These are phyloP conservation scores for Liopterus haemorrhoidalis DNA, from an alignment of 2,888 invertebrate species.

Conservation along the genomic window DNA sequence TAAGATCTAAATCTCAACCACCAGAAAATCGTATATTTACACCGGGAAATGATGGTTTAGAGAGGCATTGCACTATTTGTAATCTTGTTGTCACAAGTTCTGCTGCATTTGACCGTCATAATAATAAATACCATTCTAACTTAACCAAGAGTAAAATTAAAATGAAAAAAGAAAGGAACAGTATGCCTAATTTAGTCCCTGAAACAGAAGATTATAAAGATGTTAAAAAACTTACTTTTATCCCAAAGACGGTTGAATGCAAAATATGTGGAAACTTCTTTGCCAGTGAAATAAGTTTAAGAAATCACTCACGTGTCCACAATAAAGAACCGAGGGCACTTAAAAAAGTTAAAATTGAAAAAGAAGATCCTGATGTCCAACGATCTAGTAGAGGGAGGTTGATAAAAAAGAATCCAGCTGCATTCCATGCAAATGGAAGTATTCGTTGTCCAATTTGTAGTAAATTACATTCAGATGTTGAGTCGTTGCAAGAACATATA, in stretches of 20 bases:
- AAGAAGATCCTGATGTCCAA: constrained; percentile 4
- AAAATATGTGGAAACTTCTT: constrained; percentile 51
- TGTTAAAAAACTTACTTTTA: constrained; percentile 43
- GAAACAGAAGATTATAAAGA: constrained; percentile 45
- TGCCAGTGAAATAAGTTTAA: constrained; percentile 37
- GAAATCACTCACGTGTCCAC: constrained; percentile 35
- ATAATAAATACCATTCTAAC: too few relatives aligned
- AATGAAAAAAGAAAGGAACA: constrained; percentile 2
- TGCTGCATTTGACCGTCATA: constrained; percentile 1
- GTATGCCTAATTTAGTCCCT: constrained; percentile 41
- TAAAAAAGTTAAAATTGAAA: constrained; percentile 2
- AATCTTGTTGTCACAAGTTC: neutral
- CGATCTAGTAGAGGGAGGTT: too few relatives aligned
- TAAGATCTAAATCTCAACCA: neutral
- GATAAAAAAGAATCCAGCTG: too few relatives aligned
- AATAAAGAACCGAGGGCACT: neutral
- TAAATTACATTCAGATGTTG: too few relatives aligned
- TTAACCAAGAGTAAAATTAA: too few relatives aligned
- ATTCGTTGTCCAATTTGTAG: constrained; percentile 1
- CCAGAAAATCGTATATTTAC: neutral
- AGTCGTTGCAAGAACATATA: too few relatives aligned
- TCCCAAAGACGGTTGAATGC: constrained; percentile 52
- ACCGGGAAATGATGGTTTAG: constrained; percentile 4
- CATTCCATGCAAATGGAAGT: too few relatives aligned
- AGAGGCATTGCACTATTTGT: constrained; percentile 4